Evolutionary conservation across 2,888 invertebrate species (phyloP).

Genomic region (Julus scandinavius): DNA sequence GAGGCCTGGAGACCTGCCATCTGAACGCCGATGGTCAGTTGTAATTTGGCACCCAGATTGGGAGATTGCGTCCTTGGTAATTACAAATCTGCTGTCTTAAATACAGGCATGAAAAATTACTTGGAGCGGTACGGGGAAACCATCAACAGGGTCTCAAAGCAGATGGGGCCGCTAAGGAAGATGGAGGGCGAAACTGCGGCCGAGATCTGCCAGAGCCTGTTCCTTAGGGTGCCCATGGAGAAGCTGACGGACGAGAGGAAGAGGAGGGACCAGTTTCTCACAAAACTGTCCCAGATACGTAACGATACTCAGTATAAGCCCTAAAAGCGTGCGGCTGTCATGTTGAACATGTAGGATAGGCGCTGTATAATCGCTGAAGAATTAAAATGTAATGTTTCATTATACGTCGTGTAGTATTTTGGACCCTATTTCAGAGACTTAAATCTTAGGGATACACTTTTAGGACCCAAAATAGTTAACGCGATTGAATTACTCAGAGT

Average conservation of each 20-base stretch:
- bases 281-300: slow-evolving; percentile 77
- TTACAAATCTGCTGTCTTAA: not conserved
- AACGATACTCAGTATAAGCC: slow-evolving; percentile 47
- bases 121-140: slow-evolving; percentile 73
- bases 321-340: not conserved
- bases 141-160: slow-evolving; percentile 75
- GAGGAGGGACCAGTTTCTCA: slow-evolving; percentile 86
- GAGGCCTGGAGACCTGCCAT: slow-evolving; percentile 92
- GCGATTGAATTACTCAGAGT: no score
- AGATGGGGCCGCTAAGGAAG: slow-evolving; percentile 79
- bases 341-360: not conserved
- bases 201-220: slow-evolving; percentile 77
- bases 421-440: no score
- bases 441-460: no score
- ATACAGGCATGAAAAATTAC: slow-evolving; percentile 73
- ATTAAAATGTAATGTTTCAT: no score
- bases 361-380: no score
- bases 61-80: not conserved
- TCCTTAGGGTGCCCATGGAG: slow-evolving; percentile 78
- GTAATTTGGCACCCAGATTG: not conserved
- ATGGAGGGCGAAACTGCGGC: slow-evolving; percentile 77
- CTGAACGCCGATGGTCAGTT: slow-evolving; percentile 86
- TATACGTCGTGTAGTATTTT: no score
- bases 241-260: slow-evolving; percentile 78
- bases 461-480: no score